These are phyloP conservation scores for Puffinus mauretanicus DNA, from an alignment of 2,113 vertebrate genomes.

Conservation along the genomic window DNA sequence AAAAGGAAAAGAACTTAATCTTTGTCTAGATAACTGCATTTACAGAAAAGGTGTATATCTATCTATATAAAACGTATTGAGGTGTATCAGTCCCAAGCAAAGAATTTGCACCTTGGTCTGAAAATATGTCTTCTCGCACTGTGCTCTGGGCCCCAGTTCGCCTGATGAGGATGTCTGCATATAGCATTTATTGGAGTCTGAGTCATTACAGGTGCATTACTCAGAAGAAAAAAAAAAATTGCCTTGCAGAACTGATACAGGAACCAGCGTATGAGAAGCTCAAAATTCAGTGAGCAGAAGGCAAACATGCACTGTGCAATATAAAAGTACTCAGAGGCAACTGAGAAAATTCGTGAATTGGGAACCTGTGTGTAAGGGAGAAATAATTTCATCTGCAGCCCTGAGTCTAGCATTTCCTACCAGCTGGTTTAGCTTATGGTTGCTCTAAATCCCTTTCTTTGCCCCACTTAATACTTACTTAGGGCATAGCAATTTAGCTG, in stretches of 20 bases:
- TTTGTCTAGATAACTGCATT: neutral
- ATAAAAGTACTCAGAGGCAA: neutral
- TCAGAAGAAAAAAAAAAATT: neutral
- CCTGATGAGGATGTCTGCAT: neutral
- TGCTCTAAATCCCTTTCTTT: neutral
- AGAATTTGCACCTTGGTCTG: neutral
- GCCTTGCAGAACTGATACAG: neutral
- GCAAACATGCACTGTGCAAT: neutral
- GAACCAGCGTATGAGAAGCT: neutral
- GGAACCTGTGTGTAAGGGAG: neutral
- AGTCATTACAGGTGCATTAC: neutral
- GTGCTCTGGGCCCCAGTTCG: neutral
- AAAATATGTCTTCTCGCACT: neutral
- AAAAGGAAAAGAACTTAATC: neutral
- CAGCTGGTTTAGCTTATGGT: neutral
- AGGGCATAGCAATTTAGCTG: neutral
- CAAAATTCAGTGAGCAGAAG: neutral
- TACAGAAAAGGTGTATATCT: neutral
- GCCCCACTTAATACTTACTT: neutral
- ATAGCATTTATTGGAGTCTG: neutral
- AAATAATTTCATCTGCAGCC: neutral
- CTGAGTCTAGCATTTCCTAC: neutral
- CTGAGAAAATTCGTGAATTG: neutral
- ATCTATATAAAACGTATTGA: neutral
- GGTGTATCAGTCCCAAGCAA: neutral